Evolutionary conservation across 1,140 invertebrate species (phyloP).

Genomic region (Mactra quadrangularis): DNA sequence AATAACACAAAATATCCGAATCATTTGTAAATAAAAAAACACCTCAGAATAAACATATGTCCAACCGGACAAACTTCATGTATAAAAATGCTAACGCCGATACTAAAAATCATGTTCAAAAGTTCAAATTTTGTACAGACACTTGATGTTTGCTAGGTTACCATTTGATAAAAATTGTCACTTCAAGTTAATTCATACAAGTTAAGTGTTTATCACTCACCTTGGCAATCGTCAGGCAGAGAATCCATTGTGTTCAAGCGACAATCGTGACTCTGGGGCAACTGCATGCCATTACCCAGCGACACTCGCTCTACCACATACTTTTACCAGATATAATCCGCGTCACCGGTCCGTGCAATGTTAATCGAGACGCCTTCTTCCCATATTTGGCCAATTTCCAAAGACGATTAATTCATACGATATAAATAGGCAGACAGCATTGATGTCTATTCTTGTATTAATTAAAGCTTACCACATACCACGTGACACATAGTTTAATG

Average conservation of each 20-base stretch:
- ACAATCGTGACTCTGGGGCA: background rate
- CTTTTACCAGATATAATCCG: background rate
- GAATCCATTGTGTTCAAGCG: constrained; percentile 33
- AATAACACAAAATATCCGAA: too few species aligned
- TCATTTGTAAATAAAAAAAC: too few species aligned
- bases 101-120: too few species aligned
- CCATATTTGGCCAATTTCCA: too few species aligned
- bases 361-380: background rate
- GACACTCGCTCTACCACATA: constrained; percentile 19
- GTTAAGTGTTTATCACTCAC: constrained; percentile 27
- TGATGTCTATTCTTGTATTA: too few species aligned
- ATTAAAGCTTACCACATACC: too few species aligned
- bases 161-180: constrained; percentile 20
- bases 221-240: constrained; percentile 19
- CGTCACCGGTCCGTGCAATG: background rate
- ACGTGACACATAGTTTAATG: too few species aligned
- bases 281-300: constrained; percentile 35
- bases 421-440: too few species aligned
- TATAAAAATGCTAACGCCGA: too few species aligned
- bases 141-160: constrained; percentile 48
- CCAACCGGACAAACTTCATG: too few species aligned
- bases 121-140: background rate
- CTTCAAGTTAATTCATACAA: constrained; percentile 27
- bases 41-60: too few species aligned
- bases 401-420: too few species aligned